Evolutionary conservation across 2,113 vertebrate genomes (phyloP), one percentile per base, ranked within the genome.

Genomic region (Ardeotis arabs): DNA sequence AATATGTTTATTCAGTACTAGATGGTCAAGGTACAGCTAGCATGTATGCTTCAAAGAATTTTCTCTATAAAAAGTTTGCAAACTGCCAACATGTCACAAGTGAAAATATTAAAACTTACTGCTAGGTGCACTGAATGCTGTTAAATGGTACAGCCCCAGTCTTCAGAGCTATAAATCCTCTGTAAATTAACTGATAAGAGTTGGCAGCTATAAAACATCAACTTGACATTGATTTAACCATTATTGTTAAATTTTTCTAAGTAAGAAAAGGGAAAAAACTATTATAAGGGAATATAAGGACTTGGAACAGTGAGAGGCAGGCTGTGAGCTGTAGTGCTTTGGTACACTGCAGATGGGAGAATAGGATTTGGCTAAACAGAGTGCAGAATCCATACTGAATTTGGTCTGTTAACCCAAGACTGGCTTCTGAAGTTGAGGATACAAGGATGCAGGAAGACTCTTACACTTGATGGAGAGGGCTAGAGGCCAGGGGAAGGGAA

Each of bases 341-440:
- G 24, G 14, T 60, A 8, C 12, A 33, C 17, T 52, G 33, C 55
- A 66, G 55, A 21, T 56, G 20, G 19, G 33, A 74, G 44, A 74
- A 14, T 4, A 41, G 44, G 44, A 68, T 73, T 50, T 69, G 24
- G 69, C 35, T 77, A 39, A 60, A 47, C 5, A n/a, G 31, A 68
- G 31, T 39, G 56, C 53, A 17, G 63, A 60, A 0, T 39, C 67
- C 2, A 0, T 86, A 8, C 67, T 7, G 1, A 4, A 23, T 70
- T 67, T 6, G 5, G 25, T 70, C 31, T 82, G 22, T 74, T 74
- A 19, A 14, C 50, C 37, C 60, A 67, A 35, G 66, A 17, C 33
- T 44, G 84, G 28, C 21, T 49, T 66, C 55, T 52, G 45, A 69
- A 78, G 22, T 78, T 78, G 60, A 35, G 28, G 39, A 31, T 56